Conservation (phyloP, 2,888 invertebrate genomes). For the Tipula confusa region DNA sequence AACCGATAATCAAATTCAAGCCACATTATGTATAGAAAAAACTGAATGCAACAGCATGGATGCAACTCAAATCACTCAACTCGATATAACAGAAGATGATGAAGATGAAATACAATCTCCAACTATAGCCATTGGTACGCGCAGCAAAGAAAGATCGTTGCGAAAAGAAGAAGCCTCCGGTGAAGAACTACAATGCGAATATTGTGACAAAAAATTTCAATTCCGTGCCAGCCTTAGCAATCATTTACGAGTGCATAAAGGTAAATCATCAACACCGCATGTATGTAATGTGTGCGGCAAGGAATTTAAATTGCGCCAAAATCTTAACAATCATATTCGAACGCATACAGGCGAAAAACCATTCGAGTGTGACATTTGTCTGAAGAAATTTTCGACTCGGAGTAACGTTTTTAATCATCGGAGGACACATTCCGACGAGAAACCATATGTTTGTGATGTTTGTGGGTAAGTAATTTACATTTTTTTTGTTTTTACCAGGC, state of each 20-base stretch:
- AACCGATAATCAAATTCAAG: not conserved
- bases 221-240: slow-evolving; percentile 21
- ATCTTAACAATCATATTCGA: slow-evolving; percentile 20
- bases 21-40: not conserved
- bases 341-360: slow-evolving; percentile 20
- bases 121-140: not conserved
- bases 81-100: not conserved
- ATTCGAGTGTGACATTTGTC: slow-evolving; percentile 13
- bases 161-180: not conserved
- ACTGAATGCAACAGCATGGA: not conserved
- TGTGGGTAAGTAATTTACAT: not conserved
- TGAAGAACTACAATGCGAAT: not conserved
- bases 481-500: not conserved
- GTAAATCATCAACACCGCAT: not conserved
- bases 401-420: slow-evolving; percentile 15
- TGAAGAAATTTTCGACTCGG: not conserved
- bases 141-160: not conserved
- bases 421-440: slow-evolving; percentile 12
- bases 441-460: slow-evolving; percentile 28
- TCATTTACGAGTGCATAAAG: slow-evolving; percentile 9
- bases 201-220: slow-evolving; percentile 29
- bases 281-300: slow-evolving; percentile 21
- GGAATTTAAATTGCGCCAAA: slow-evolving; percentile 7
- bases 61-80: not conserved
- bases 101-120: not conserved